Evolutionary conservation across 2,888 invertebrate genomes (phyloP).

Genomic region (Orthosia gothica): DNA sequence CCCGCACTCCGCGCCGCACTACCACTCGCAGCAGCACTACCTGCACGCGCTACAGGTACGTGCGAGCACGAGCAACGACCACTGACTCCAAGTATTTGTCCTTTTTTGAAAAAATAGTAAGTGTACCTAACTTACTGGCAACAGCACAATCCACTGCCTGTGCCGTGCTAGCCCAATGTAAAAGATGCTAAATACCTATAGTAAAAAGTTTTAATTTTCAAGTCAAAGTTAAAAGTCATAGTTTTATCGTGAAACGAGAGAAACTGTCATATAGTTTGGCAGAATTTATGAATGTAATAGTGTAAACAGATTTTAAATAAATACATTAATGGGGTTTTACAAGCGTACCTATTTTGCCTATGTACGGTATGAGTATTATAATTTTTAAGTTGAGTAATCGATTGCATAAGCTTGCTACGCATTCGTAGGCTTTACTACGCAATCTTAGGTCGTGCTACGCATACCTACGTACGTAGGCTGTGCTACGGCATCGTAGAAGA

Average conservation of each 20-base stretch:
- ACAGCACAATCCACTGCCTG: background rate
- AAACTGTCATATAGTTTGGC: no score
- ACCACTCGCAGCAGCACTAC: slow-evolving; percentile 91
- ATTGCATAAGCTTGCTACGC: background rate
- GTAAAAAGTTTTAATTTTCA: no score
- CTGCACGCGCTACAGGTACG: slow-evolving; percentile 90
- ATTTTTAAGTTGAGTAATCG: no score
- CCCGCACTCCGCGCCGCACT: slow-evolving; percentile 78
- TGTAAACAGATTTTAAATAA: no score
- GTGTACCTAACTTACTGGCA: background rate
- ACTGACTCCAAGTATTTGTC: background rate
- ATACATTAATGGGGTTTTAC: no score
- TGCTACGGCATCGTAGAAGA: background rate
- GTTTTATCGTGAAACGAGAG: no score
- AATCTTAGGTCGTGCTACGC: background rate
- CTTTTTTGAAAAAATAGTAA: background rate
- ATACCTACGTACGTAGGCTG: no score
- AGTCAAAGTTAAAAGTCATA: no score
- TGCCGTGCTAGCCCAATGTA: background rate
- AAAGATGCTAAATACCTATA: background rate
- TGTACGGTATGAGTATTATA: no score
- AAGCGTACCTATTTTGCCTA: background rate
- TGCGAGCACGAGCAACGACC: background rate
- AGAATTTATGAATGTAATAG: no score
- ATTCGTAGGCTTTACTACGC: background rate